phyloP scores from a whole-genome alignment of 2,888 invertebrate genomes.

The Synanthedon tipuliformis region DNA sequence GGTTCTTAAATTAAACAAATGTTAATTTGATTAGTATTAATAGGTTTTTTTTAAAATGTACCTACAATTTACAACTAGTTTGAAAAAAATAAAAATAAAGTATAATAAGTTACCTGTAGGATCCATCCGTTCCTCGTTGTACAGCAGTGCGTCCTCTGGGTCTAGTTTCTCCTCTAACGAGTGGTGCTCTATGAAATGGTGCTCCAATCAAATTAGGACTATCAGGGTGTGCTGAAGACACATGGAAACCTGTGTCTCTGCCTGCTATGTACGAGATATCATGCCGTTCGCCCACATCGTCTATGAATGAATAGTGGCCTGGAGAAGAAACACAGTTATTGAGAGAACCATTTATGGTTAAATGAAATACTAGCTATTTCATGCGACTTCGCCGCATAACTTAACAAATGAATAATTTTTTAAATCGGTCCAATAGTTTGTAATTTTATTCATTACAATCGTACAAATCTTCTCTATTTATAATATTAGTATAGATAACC shows the following conservation, averaged over 20 bases:
- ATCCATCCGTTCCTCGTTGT: slow-evolving; percentile 78
- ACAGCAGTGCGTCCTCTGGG: slow-evolving; percentile 79
- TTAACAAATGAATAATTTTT: no score
- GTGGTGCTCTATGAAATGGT: slow-evolving; percentile 74
- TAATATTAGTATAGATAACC: no score
- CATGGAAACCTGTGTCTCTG: slow-evolving; percentile 80
- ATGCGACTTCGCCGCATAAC: no score
- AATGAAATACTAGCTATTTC: no score
- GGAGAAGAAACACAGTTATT: slow-evolving; percentile 8
- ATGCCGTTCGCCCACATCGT: slow-evolving; percentile 81
- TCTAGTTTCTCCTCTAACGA: slow-evolving; percentile 72
- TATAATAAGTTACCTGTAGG: slow-evolving; percentile 66
- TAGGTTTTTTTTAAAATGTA: no score
- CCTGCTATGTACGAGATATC: slow-evolving; percentile 83
- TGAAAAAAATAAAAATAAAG: background rate
- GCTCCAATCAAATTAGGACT: slow-evolving; percentile 74
- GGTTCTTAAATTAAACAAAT: background rate
- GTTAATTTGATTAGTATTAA: background rate
- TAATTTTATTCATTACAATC: no score
- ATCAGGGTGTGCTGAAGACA: slow-evolving; percentile 76
- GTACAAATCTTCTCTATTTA: no score
- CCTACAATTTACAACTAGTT: background rate
- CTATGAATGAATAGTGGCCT: slow-evolving; percentile 78
- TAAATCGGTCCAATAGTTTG: no score
- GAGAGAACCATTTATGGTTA: no score